Base-by-base conservation (phyloP, 1,140 invertebrate genomes). In the Aphelenchoides avenae region DNA sequence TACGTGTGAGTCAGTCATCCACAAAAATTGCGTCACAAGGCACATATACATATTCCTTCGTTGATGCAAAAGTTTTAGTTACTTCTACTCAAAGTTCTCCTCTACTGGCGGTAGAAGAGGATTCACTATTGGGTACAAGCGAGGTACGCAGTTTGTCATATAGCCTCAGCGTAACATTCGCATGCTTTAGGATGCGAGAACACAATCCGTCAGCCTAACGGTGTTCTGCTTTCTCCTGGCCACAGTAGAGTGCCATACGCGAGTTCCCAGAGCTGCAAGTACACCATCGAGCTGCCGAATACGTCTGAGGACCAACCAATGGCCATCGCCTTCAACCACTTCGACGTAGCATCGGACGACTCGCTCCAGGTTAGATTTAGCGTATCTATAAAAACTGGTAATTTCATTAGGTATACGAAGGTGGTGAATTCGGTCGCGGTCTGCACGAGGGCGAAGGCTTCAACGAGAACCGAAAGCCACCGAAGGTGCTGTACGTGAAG, bases 61-160 rank as follows among this genome's bases (percentile, higher is more conserved):
- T n/a, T n/a, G n/a, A n/a, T n/a, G n/a, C n/a, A n/a, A n/a, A n/a
- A n/a, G n/a, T n/a, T n/a, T n/a, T n/a, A n/a, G n/a, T n/a, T 94
- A 94, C 73, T 88, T 93, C 74, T 87, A 89, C 76, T 91, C 89
- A 0, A 88, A 87, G n/a, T n/a, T n/a, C n/a, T n/a, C n/a, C 67
- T 80, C 90, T 20, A 89, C 87, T 22, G 87, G 90, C 75, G 88
- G 87, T 0, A 85, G 84, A 66, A 85, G 86, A 70, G 91, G 91
- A n/a, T 94, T 93, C 77, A 87, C 87, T 63, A 86, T 93, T 65
- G 84, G 87, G 60, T 91, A 89, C 66, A 87, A 87, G 40, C 87
- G 89, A 80, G 88, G 82, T 81, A 78, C n/a, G n/a, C n/a, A n/a
- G n/a, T n/a, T n/a, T n/a, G n/a, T n/a, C n/a, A n/a, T n/a, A n/a